A percentile compares a stretch with the other conserved stretches of the same genome.
Conservation (phyloP, 2,797 vertebrate species). For the Propithecus perrieri region DNA sequence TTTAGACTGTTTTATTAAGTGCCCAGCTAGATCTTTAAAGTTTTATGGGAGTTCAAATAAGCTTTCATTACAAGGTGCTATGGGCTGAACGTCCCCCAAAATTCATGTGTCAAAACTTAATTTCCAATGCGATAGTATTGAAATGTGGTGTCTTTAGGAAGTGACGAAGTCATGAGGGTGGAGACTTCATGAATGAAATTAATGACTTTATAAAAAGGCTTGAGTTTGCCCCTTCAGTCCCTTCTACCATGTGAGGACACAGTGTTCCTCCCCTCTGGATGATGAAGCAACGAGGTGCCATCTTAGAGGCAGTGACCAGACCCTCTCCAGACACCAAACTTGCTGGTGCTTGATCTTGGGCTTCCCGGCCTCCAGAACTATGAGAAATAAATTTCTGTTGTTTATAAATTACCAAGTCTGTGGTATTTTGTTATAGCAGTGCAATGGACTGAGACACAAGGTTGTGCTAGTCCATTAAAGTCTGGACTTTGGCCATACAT, state of each 20-base stretch:
- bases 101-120: background rate
- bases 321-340: background rate
- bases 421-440: background rate
- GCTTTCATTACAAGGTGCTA: background rate
- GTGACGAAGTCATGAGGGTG: background rate
- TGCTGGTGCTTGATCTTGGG: background rate
- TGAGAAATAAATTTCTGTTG: background rate
- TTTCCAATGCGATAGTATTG: background rate
- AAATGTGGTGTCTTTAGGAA: background rate
- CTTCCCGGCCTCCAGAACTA: background rate
- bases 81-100: background rate
- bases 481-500: background rate
- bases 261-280: background rate
- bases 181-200: background rate
- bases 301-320: background rate
- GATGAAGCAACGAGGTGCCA: background rate
- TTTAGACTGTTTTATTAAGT: slow-evolving; percentile 27
- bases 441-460: background rate
- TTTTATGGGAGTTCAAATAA: slow-evolving; percentile 2
- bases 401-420: background rate
- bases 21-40: background rate
- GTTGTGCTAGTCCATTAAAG: background rate
- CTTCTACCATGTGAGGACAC: background rate
- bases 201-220: background rate
- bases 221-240: background rate